These are phyloP conservation scores for Andrena dorsata DNA, from an alignment of 2,888 invertebrate species.

Conservation along the genomic window DNA sequence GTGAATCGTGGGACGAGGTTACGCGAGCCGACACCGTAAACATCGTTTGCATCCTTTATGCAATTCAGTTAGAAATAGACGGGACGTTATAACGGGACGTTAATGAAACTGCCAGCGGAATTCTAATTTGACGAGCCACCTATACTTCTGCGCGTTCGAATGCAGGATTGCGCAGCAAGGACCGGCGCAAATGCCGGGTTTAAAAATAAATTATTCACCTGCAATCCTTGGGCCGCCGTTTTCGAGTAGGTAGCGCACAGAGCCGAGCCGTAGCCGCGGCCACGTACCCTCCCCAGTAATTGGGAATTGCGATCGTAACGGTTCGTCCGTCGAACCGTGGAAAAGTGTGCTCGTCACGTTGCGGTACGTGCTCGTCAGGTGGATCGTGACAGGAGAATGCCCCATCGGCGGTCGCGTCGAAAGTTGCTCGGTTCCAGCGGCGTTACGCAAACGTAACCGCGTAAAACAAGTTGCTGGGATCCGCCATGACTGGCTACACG, in stretches of 20 bases:
- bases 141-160: background rate
- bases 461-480: slow-evolving; percentile 8
- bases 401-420: background rate
- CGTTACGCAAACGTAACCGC: slow-evolving; percentile 34
- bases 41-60: background rate
- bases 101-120: background rate
- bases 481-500: background rate
- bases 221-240: background rate
- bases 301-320: slow-evolving; percentile 34
- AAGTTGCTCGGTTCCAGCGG: slow-evolving; percentile 31
- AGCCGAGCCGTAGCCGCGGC: background rate
- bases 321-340: background rate
- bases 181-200: background rate
- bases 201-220: background rate
- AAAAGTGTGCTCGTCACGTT: slow-evolving; percentile 35
- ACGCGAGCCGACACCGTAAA: background rate
- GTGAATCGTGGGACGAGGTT: background rate
- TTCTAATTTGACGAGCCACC: slow-evolving; percentile 2
- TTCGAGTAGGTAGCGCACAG: background rate
- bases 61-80: background rate
- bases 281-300: slow-evolving; percentile 10
- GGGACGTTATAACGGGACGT: background rate
- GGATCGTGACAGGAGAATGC: background rate
- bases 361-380: slow-evolving; percentile 20
- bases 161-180: background rate